Evolutionary conservation across 2,888 invertebrate genomes (phyloP), one percentile per base, ranked within the genome.

Genomic region (Plebejus anna): DNA sequence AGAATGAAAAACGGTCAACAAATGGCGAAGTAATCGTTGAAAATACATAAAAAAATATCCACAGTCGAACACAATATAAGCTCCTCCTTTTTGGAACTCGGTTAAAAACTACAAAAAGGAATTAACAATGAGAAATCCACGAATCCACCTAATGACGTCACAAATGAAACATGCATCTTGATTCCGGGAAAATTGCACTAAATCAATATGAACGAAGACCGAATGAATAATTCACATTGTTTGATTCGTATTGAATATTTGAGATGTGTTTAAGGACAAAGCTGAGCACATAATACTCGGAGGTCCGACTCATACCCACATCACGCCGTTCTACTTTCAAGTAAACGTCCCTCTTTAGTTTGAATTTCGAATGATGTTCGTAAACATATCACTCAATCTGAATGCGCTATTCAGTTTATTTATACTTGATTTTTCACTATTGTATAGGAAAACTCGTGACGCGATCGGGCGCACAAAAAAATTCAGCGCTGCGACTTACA

Each of bases 201-300:
- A 61, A 61, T 61, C 28, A 11, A 61, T 61, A 28, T n/a, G 11
- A 66, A 66, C 28, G 13, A 28, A 66, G 66, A 66, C 59, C 11
- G 66, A 32, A 66, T 66, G 66, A 66, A 66, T 66, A 66, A 32
- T 66, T 66, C 66, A 66, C 66, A 32, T 66, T 32, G 28, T 66
- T 28, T 32, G 66, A 66, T 66, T 66, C 32, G 66, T 47, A 71
- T 71, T 71, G 71, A 71, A 71, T 71, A 71, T 42, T 22, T 71
- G 71, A 42, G 42, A 71, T 47, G 28, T 73, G 72, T 73, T 73
- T 71, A 28, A 73, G 72, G 51, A 51, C 51, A 28, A 73, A 73
- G 22, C 51, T 51, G 28, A 73, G 32, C 22, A 47, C 72, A 73
- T 28, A 51, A 73, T 47, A 71, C 38, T 28, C 32, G 28, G 32